Conservation (phyloP, 2,113 vertebrate genomes). For the Rhinolophus sinicus region DNA sequence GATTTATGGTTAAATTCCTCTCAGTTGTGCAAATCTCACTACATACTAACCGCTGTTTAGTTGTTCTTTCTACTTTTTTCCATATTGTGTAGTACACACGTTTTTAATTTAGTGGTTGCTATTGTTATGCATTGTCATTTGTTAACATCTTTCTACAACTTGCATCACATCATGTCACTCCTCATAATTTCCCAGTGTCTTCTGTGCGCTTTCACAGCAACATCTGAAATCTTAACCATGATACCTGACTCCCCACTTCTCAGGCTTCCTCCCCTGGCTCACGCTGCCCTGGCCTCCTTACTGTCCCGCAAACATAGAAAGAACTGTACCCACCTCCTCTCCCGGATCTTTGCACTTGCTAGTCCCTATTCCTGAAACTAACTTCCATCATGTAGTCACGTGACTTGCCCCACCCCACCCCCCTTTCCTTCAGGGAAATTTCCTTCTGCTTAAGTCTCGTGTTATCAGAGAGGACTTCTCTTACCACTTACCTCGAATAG, state of each 20-base stretch:
- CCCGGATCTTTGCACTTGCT: background rate
- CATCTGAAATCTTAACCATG: background rate
- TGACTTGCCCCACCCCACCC: background rate
- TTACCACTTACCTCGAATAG: rapidly evolving
- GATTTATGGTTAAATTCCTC: background rate
- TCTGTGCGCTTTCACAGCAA: background rate
- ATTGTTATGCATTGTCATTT: background rate
- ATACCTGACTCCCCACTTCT: background rate
- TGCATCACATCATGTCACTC: background rate
- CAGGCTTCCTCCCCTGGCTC: background rate
- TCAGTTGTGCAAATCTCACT: background rate
- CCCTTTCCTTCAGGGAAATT: background rate
- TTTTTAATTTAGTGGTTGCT: background rate
- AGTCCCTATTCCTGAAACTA: background rate
- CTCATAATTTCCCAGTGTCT: background rate
- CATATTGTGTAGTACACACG: too few species aligned
- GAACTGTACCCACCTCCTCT: rapidly evolving
- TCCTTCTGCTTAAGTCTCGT: background rate
- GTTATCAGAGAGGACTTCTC: too few species aligned
- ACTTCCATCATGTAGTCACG: background rate
- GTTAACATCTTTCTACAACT: background rate
- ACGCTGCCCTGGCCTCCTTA: background rate
- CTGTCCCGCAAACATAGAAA: background rate
- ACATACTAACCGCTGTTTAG: background rate
- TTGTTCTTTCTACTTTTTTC: background rate